These are phyloP conservation scores for Aphidius ervi DNA, from an alignment of 1,140 invertebrate species.

Conservation along the genomic window DNA sequence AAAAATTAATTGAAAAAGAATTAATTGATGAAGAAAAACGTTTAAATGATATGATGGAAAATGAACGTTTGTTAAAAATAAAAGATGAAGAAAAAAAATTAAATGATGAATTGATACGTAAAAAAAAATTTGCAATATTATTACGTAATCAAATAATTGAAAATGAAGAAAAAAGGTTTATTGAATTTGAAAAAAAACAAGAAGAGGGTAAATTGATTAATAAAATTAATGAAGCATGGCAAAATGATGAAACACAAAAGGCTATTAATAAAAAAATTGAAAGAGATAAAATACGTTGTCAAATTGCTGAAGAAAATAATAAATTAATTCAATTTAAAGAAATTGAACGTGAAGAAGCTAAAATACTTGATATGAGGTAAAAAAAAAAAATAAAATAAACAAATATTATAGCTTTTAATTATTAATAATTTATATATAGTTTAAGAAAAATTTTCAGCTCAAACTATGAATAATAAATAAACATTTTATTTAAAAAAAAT, in stretches of 20 bases:
- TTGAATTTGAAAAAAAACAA: slow-evolving; percentile 62
- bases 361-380: slow-evolving; percentile 57
- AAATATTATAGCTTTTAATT: slow-evolving; percentile 12
- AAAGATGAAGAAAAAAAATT: slow-evolving; percentile 43
- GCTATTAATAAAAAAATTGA: slow-evolving; percentile 42
- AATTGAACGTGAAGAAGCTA: slow-evolving; percentile 58
- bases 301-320: slow-evolving; percentile 57
- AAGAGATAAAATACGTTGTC: slow-evolving; percentile 49
- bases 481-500: too few relatives aligned
- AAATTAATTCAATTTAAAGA: slow-evolving; percentile 56
- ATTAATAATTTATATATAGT: not conserved
- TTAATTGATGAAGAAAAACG: slow-evolving; percentile 57
- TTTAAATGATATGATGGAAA: slow-evolving; percentile 61
- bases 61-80: slow-evolving; percentile 53
- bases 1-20: slow-evolving; percentile 52
- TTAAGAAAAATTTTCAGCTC: too few relatives aligned
- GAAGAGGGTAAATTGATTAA: slow-evolving; percentile 64
- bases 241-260: slow-evolving; percentile 54
- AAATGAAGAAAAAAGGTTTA: slow-evolving; percentile 57
- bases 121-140: slow-evolving; percentile 44
- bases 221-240: slow-evolving; percentile 53
- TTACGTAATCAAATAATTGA: slow-evolving; percentile 58
- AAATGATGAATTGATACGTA: slow-evolving; percentile 34
- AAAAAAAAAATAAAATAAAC: not conserved
- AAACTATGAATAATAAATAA: too few relatives aligned